phyloP scores from a whole-genome alignment of 2,888 invertebrate genomes.

The Sepioteuthis lessoniana region DNA sequence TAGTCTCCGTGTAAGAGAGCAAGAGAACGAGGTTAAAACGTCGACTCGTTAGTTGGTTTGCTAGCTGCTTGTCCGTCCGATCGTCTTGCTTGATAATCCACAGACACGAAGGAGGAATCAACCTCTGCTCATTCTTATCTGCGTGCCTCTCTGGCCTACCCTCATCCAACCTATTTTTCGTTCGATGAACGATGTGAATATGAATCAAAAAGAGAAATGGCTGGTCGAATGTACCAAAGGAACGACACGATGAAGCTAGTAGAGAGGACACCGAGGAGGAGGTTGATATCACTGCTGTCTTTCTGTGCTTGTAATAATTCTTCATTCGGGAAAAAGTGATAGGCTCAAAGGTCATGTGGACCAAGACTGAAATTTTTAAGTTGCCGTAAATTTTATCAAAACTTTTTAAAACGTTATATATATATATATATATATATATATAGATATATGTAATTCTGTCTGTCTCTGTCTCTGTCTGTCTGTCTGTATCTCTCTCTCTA shows the following conservation, averaged over 20 bases:
- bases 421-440: too few species aligned
- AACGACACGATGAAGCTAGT: neutral
- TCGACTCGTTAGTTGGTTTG: neutral
- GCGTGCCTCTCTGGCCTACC: neutral
- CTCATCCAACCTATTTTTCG: neutral
- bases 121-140: neutral
- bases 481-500: too few species aligned
- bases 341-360: too few species aligned
- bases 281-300: neutral
- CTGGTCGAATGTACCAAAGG: neutral
- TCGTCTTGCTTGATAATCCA: neutral
- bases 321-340: neutral
- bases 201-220: neutral
- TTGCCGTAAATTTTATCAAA: too few species aligned
- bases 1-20: neutral
- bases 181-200: neutral
- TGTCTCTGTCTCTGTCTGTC: too few species aligned
- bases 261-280: neutral
- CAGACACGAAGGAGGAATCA: neutral
- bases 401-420: too few species aligned
- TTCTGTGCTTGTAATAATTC: neutral
- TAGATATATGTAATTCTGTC: too few species aligned
- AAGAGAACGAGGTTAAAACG: neutral
- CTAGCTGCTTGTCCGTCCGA: neutral
- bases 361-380: too few species aligned